Evolutionary conservation across 2,113 vertebrate species (phyloP).

Genomic region (Entelurus aequoreus): DNA sequence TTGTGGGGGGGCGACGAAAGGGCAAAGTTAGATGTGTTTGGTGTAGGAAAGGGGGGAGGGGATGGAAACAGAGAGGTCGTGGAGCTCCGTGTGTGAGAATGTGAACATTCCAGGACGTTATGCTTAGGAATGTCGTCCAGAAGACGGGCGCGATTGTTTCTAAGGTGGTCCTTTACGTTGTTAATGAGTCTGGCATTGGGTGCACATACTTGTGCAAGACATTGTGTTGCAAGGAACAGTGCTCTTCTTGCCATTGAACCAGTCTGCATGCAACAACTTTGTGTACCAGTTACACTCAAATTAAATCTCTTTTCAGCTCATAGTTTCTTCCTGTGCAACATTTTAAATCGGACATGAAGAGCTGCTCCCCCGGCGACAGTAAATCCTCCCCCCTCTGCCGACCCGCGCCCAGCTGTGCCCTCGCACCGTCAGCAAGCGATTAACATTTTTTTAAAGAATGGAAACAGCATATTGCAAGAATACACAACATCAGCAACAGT

Average conservation of each 20-base stretch:
- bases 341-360: conserved; percentile 26
- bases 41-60: conserved; percentile 7
- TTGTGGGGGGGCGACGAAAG: conserved; percentile 43
- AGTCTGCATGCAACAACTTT: background rate
- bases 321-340: conserved; percentile 10
- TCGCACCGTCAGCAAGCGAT: conserved; percentile 33
- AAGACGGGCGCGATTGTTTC: conserved; percentile 57
- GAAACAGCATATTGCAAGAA: conserved; percentile 32
- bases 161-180: conserved; percentile 42
- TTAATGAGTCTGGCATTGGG: conserved; percentile 29
- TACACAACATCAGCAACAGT: conserved; percentile 24
- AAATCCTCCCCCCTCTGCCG: conserved; percentile 14
- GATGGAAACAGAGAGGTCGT: conserved; percentile 24
- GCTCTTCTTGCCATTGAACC: conserved; percentile 17
- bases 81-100: conserved; percentile 50
- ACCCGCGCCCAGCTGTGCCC: conserved; percentile 7
- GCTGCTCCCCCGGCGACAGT: conserved; percentile 24
- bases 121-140: conserved; percentile 44
- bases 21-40: conserved; percentile 49
- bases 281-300: background rate
- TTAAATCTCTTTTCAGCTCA: background rate
- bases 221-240: conserved; percentile 34
- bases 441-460: conserved; percentile 43
- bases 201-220: conserved; percentile 5
- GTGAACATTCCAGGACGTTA: conserved; percentile 45